Base-by-base conservation (phyloP, 2,888 invertebrate genomes). In the Alsophila aescularia region DNA sequence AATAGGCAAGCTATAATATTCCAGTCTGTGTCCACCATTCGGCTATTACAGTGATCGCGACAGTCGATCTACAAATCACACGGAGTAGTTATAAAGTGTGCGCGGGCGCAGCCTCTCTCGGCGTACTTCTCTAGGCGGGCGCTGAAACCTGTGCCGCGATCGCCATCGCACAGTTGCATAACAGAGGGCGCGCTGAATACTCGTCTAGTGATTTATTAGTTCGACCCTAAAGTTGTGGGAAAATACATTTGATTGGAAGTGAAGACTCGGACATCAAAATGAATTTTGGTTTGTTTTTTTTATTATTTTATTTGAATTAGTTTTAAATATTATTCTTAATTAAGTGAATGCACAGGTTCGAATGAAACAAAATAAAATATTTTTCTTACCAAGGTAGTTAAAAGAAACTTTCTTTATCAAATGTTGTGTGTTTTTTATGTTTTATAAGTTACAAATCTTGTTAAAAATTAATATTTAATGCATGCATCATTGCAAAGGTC, bases 81-180 rank as follows among this genome's bases (percentile, higher is more conserved):
- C 18, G n/a, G 12, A 13, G 32, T 32, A 16, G n/a, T 18, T 37
- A 39, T 39, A 39, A 24, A 37, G 35, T 10, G 5, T n/a, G 49
- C 41, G 40, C 51, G n/a, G 35, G n/a, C 35, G 27, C 39, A 15
- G 29, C 14, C 14, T 39, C 39, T 24, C 24, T 15, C 13, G 15
- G 35, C 35, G 15, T 16, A 1, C 29, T 14, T 12, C 9, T 24
- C 41, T 31, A 41, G 16, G 15, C 41, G 13, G 35, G 15, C 8
- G 27, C 45, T 36, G 36, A 36, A 45, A 35, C 35, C 54, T 5
- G 54, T 52, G 54, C 41, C 14, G 47, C 58, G 62, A 51, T 40
- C 12, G 36, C 41, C 44, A 16, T 34, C 37, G 5, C 67, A 60
- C 80, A 84, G 79, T 85, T 79, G 72, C 78, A 82, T 78, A 78